Conservation (phyloP, 2,113 vertebrate species). For the cattle (Bos taurus) region ARS-UCD2.0 NC_037351.1:24774001-24774500, state of each 20-base stretch:
- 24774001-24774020: neutral
- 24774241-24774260: neutral
- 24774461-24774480: neutral
- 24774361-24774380: neutral
- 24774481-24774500: neutral
- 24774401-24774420: neutral
- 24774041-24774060: neutral
- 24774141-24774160: neutral
- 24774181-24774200: neutral
- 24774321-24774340: neutral
- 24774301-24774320: neutral
- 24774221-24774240: neutral
- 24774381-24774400: no score
- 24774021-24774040: neutral
- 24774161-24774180: neutral
- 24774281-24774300: neutral
- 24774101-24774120: neutral
- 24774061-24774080: neutral
- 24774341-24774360: constrained; percentile 3
- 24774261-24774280: neutral
- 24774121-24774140: neutral
- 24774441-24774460: neutral
- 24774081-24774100: neutral
- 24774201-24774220: neutral
- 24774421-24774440: neutral